Evolutionary conservation across 1,140 invertebrate species (phyloP).

Genomic region (Temnothorax curvispinosus): DNA sequence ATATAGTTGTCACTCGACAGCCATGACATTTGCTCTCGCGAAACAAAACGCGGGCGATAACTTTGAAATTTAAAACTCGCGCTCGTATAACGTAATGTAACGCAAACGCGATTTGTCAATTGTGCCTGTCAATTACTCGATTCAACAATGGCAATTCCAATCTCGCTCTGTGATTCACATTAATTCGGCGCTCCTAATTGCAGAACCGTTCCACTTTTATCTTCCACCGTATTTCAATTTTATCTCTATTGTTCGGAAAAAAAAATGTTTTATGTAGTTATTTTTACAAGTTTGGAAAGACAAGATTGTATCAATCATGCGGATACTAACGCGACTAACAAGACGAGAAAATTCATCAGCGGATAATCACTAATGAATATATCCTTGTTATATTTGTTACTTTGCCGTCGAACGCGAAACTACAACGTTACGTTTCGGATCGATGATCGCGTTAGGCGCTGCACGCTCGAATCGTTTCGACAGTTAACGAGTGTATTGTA

Average conservation of each 20-base stretch:
- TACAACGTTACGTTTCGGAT: not conserved
- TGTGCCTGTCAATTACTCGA: not conserved
- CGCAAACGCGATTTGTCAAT: not conserved
- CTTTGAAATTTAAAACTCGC: not conserved
- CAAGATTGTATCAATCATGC: not conserved
- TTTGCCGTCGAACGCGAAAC: not conserved
- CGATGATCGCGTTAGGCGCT: slow-evolving; percentile 30
- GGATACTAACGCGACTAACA: not conserved
- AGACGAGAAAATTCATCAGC: not conserved
- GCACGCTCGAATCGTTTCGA: slow-evolving; percentile 28
- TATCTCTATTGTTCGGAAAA: not conserved
- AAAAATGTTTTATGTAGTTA: not conserved
- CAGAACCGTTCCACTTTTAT: not conserved
- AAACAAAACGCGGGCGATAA: not conserved
- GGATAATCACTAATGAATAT: slow-evolving; percentile 25
- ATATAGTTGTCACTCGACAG: slow-evolving; percentile 7
- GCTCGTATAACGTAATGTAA: not conserved
- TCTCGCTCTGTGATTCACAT: not conserved
- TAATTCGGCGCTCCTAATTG: not conserved
- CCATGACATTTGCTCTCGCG: not conserved
- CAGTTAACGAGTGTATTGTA: slow-evolving; percentile 33
- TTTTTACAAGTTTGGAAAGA: not conserved
- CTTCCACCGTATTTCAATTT: not conserved
- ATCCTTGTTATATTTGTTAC: not conserved
- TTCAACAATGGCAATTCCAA: not conserved